Percentiles rank a stretch among this genome's conserved stretches.
Conservation (phyloP, 1,140 invertebrate genomes). For the Paramacrobiotus metropolitanus region DNA sequence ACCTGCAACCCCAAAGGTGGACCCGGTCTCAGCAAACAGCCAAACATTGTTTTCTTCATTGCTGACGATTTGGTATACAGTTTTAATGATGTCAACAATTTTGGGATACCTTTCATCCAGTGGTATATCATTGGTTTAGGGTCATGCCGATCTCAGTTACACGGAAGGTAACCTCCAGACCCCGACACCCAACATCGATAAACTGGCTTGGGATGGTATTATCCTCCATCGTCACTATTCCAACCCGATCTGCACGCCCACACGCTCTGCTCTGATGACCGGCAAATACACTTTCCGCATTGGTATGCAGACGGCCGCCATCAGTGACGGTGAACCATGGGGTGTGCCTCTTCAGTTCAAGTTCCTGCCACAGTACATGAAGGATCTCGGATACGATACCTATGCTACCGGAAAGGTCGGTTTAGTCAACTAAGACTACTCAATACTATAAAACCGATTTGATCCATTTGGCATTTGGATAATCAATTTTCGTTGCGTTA, state of each 20-base stretch:
- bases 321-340: slow-evolving; percentile 41
- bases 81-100: neutral
- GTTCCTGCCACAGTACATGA: slow-evolving; percentile 46
- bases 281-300: slow-evolving; percentile 57
- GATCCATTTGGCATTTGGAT: neutral
- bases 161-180: slow-evolving; percentile 14
- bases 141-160: neutral
- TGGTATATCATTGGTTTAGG: neutral
- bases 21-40: too few species aligned
- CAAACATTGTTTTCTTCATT: neutral
- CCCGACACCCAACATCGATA: too few species aligned
- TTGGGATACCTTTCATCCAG: neutral
- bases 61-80: neutral
- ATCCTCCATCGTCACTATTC: slow-evolving; percentile 55
- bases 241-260: slow-evolving; percentile 47
- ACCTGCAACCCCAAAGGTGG: too few species aligned
- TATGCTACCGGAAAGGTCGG: slow-evolving; percentile 52
- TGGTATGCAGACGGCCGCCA: slow-evolving; percentile 53
- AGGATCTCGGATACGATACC: slow-evolving; percentile 47
- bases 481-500: slow-evolving; percentile 7
- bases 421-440: neutral
- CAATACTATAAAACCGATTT: neutral
- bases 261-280: too few species aligned
- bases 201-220: slow-evolving; percentile 46
- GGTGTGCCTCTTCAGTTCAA: slow-evolving; percentile 43